These are phyloP conservation scores for Drosophila birchii DNA, from an alignment of 2,888 invertebrate species.

Conservation along the genomic window DNA sequence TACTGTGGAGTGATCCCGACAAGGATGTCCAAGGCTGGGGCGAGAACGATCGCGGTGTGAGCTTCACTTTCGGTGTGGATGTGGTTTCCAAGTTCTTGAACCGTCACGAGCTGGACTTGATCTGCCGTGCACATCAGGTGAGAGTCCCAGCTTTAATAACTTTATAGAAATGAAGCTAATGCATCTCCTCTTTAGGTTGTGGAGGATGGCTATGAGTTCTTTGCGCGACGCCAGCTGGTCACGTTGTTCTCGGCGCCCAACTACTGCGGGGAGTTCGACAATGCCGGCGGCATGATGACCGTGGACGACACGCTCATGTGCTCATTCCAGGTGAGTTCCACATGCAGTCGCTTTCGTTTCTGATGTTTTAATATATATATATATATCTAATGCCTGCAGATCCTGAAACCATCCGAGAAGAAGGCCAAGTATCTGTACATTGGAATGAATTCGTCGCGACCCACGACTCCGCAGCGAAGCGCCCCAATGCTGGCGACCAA, in stretches of 20 bases:
- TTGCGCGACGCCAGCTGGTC: constrained; percentile 98
- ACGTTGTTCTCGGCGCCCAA: constrained; percentile 99
- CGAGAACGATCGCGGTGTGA: constrained; percentile 99
- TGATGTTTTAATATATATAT: too few relatives aligned
- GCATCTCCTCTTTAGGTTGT: constrained; percentile 88
- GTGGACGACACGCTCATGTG: constrained; percentile 99
- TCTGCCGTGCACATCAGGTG: constrained; percentile 98
- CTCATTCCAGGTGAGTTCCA: constrained; percentile 95
- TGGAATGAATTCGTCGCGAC: constrained; percentile 93
- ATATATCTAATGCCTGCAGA: constrained; percentile 87
- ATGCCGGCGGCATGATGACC: constrained; percentile 99
- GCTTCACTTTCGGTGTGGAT: constrained; percentile 99
- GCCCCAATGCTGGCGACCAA: constrained; percentile 86
- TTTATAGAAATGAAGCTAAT: not conserved
- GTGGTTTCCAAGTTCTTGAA: constrained; percentile 98
- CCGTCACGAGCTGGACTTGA: constrained; percentile 97
- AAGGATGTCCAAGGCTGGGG: constrained; percentile 98
- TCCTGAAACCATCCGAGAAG: constrained; percentile 99
- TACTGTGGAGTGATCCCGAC: constrained; percentile 98
- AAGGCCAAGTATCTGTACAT: constrained; percentile 99
- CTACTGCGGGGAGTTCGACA: constrained; percentile 99
- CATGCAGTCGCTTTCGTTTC: too few relatives aligned
- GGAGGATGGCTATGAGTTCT: constrained; percentile 99
- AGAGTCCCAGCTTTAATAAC: not conserved
- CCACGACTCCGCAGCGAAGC: constrained; percentile 93